Base-by-base conservation (phyloP, 2,797 vertebrate genomes). In the Megaceryle alcyon region DNA sequence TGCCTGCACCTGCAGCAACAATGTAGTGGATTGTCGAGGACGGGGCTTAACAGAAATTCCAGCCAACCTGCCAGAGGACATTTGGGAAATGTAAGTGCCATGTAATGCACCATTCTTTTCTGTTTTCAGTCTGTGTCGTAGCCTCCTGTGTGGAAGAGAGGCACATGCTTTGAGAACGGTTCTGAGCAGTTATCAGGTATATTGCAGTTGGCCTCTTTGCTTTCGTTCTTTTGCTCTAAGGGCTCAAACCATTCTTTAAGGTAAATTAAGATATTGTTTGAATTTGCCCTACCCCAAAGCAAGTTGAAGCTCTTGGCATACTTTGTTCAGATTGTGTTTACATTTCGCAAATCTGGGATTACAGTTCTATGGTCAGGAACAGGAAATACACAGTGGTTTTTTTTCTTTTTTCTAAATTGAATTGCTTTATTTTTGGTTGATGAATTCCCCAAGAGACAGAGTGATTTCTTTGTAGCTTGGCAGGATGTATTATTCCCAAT, bases 1-100 rank as follows among this genome's bases (percentile, higher is more conserved):
- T 31, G 98, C 98, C 97, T 99, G 99, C 97, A 99, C 98, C 95
- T 99, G 99, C 96, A 99, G 99, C 97, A 99, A 99, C 98, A 99
- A 99, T 91, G 99, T 99, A 0, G 98, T 99, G 97, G 99, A 99
- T 97, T 99, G 99, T 96, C 98, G 99, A 51, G 99, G 99, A 69
- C 99, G 99, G 97, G 97, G 99, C 68, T 96, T 99, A 43, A 99
- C 98, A 0, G 99, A 99, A 97, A 99, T 99, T 72, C 99, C 99
- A 16, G 98, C 98, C 92, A 99, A 99, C 97, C 97, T 99, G 49
- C 99, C 99, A 1, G 99, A 99, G 95, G 98, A 98, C 98, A 99
- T 99, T 4, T 97, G 99, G 91, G 99, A 99, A 98, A 99, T 99
- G 99, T 99, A 98, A 99, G 99, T 98, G 89, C 64, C 91, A 44